These are phyloP conservation scores for Autographa pulchrina DNA, from an alignment of 2,888 invertebrate species.

Conservation along the genomic window DNA sequence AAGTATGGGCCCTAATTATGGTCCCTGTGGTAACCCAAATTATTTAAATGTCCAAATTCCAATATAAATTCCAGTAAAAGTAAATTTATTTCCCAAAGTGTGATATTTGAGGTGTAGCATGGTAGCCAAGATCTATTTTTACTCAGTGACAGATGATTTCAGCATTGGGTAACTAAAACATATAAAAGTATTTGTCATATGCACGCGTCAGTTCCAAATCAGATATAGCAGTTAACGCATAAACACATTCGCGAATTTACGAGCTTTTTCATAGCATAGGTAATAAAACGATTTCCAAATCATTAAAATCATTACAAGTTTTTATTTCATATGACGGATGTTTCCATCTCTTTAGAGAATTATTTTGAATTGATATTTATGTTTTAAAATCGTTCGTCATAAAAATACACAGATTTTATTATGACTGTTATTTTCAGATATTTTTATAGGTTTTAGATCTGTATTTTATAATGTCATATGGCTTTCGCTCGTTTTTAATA, in stretches of 20 bases:
- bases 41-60: background rate
- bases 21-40: slow-evolving; percentile 14
- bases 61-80: background rate
- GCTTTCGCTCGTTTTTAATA: slow-evolving; percentile 31
- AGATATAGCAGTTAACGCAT: slow-evolving; percentile 58
- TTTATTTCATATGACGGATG: slow-evolving; percentile 66
- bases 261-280: slow-evolving; percentile 67
- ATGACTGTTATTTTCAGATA: slow-evolving; percentile 36
- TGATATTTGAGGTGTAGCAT: background rate
- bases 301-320: slow-evolving; percentile 67
- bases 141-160: slow-evolving; percentile 43
- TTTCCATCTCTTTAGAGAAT: slow-evolving; percentile 53
- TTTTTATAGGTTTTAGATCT: slow-evolving; percentile 20
- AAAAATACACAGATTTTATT: slow-evolving; percentile 46
- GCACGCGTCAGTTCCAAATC: slow-evolving; percentile 50
- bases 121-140: slow-evolving; percentile 42
- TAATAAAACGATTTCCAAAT: slow-evolving; percentile 68
- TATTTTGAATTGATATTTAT: slow-evolving; percentile 54
- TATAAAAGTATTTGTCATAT: slow-evolving; percentile 61
- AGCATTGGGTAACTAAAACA: slow-evolving; percentile 53
- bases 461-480: slow-evolving; percentile 27
- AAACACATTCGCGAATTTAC: slow-evolving; percentile 61
- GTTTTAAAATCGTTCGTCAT: slow-evolving; percentile 59
- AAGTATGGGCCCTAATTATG: background rate
- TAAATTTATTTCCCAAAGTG: background rate